Base-by-base conservation (phyloP, 2,888 invertebrate species). In the Amorpha juglandis region DNA sequence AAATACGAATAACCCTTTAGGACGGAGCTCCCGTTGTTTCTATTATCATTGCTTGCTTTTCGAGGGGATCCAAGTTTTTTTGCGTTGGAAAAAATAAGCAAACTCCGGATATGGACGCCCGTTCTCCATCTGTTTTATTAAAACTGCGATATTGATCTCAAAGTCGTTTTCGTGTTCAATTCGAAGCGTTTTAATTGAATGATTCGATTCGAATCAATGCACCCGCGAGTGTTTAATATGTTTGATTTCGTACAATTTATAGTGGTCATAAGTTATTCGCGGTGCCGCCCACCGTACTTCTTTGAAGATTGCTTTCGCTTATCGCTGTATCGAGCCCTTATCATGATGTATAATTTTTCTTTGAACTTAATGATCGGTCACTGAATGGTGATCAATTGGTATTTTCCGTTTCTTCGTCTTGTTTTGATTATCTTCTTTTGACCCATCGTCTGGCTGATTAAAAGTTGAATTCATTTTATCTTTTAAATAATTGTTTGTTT, bases 41-140 rank as follows among this genome's bases (percentile, higher is more conserved):
- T 91, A 90, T 91, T 91, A 92, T 91, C 90, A 89, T 86, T 85
- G 89, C 82, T 82, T 79, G 81, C 83, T 87, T 88, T 89, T 83
- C 84, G 84, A 89, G 86, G 89, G 88, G 84, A 74, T 75, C 73
- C 71, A 71, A 63, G 48, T 87, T 88, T 88, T 87, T 86, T 55
- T 79, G 78, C 70, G 75, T 77, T 79, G 78, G 79, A 89, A 90
- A 91, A 90, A 89, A 88, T 82, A 83, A 84, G 84, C 84, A 81
- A 83, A 71, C 76, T 75, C 87, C 90, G 91, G 91, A 92, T 91
- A 91, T 87, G 87, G 88, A 78, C 83, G 84, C 82, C 71, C 83
- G 85, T 86, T 86, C 86, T 80, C 87, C 89, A 86, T 87, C 90
- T 91, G 91, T 89, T 91, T 91, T 90, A 91, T 92, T 91, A 91